Evolutionary conservation across 1,140 invertebrate genomes (phyloP).

Genomic region (Eulimnadia texana): DNA sequence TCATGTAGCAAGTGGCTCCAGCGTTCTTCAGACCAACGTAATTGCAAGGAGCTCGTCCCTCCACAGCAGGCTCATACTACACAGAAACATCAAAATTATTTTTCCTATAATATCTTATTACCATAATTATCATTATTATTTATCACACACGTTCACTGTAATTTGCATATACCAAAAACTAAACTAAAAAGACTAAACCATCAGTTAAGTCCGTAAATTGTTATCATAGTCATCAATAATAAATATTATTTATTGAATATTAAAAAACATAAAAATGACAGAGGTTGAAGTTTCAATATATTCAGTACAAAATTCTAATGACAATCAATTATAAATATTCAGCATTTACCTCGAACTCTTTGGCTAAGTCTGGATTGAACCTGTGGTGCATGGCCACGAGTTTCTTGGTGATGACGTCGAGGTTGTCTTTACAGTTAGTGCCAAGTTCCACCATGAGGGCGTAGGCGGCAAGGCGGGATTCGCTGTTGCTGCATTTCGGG

Average conservation of each 20-base stretch:
- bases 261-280: no score
- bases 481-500: slow-evolving; percentile 32
- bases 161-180: not conserved
- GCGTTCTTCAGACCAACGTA: slow-evolving; percentile 46
- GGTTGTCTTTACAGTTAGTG: slow-evolving; percentile 26
- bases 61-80: slow-evolving; percentile 37
- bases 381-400: slow-evolving; percentile 36
- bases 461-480: slow-evolving; percentile 34
- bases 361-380: slow-evolving; percentile 31
- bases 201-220: no score
- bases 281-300: no score
- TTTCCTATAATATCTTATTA: not conserved
- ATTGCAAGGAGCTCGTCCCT: slow-evolving; percentile 33
- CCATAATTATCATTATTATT: no score
- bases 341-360: slow-evolving; percentile 39
- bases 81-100: slow-evolving; percentile 8
- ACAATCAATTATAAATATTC: no score
- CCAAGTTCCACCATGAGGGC: slow-evolving; percentile 34
- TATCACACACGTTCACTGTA: no score
- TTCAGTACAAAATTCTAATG: no score
- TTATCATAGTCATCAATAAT: no score
- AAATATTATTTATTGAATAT: no score
- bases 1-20: slow-evolving; percentile 49
- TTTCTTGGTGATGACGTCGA: slow-evolving; percentile 28
- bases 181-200: no score